Evolutionary conservation across 2,797 vertebrate genomes (phyloP), one percentile per base, ranked within the genome.

Genomic region (Forpus xanthops): DNA sequence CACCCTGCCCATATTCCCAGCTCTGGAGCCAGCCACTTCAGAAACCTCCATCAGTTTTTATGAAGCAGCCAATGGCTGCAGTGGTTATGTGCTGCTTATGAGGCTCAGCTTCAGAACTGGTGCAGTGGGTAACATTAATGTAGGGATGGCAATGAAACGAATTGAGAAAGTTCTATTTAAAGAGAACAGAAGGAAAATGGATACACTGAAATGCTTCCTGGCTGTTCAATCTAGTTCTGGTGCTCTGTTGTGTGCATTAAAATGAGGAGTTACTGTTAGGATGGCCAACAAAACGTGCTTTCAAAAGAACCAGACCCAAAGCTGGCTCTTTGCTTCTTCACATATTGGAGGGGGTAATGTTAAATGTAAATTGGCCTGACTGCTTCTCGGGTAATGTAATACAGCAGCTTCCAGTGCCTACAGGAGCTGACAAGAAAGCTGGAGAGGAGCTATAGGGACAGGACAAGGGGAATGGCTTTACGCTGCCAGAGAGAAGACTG

Each of bases 1-100:
- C 87, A 75, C 90, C 93, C 90, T 93, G 87, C 94, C 90, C 50
- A 4, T 60, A 95, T 91, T 93, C 90, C 89, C 93, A 93, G 89
- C 83, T 88, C 52, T 41, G 52, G 55, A 72, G 82, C 85, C 93
- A 94, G 58, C 0, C 0, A 12, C 94, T 95, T 91, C 80, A 78
- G 91, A 96, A 66, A 30, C 61, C 53, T 83, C 49, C 7, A 11
- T 50, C 16, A 3, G 19, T 45, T 74, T 90, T 80, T 30, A 28
- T 31, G 41, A 77, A 47, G 42, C 49, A 90, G 12, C 45, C 4
- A 2, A n/a, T 81, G 65, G 66, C 68, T 89, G 67, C 30, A 15
- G 8, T 37, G 50, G 42, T 33, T 9, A 9, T 18, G 35, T 50
- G 72, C 31, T 68, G 44, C 20, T 44, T 50, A 9, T 11, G 0